A percentile compares a stretch with the other conserved stretches of the same genome.
These are phyloP conservation scores for Accipiter virgatus DNA, from an alignment of 2,113 vertebrate genomes.

Conservation along the genomic window DNA sequence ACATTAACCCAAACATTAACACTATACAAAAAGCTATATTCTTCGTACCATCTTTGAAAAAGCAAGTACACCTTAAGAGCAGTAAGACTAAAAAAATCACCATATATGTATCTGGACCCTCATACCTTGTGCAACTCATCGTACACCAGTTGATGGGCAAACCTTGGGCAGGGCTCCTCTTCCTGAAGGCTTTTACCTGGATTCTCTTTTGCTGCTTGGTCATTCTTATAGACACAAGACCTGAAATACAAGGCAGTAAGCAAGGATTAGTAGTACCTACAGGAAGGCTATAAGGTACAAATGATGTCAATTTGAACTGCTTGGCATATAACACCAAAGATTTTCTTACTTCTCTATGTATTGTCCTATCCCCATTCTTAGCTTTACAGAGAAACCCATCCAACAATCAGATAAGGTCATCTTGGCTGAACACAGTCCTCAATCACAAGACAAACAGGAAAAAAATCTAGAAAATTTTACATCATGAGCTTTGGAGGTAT, in stretches of 20 bases:
- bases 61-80: not conserved
- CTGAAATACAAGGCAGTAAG: constrained; percentile 69
- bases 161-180: constrained; percentile 97
- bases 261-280: not conserved
- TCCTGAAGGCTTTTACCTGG: constrained; percentile 91
- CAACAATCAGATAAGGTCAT: not conserved
- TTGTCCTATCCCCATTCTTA: not conserved
- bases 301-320: not conserved
- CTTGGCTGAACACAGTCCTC: not conserved
- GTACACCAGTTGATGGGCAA: constrained; percentile 97
- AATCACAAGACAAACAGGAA: not conserved
- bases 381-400: not conserved
- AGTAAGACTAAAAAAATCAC: not conserved
- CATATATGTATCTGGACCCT: not conserved
- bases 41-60: not conserved
- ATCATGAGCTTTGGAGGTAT: not conserved
- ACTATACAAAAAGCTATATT: not conserved
- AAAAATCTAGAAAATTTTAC: not conserved
- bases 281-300: not conserved
- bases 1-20: not conserved
- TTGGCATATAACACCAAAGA: not conserved
- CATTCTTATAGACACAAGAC: constrained; percentile 99
- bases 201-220: constrained; percentile 95
- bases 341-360: not conserved
- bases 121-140: constrained; percentile 97